A percentile compares a stretch with the other conserved stretches of the same genome.
These are phyloP conservation scores for Channa argus DNA, from an alignment of 2,113 vertebrate species.

Conservation along the genomic window DNA sequence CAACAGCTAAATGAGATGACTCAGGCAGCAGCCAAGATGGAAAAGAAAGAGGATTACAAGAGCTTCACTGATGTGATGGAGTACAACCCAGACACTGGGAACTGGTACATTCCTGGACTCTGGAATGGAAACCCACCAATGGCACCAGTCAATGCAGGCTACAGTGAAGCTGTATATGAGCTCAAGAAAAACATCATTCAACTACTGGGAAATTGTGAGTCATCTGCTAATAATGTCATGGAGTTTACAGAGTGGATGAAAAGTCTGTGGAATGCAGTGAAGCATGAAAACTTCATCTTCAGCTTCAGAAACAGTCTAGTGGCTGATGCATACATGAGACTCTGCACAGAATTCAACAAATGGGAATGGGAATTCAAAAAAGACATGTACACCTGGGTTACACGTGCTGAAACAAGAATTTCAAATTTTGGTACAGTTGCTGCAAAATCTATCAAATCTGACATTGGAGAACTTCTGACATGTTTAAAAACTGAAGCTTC, in stretches of 20 bases:
- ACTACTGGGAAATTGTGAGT: slow-evolving; percentile 22
- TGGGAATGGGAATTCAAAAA: slow-evolving; percentile 79
- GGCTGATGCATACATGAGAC: slow-evolving; percentile 73
- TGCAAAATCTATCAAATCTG: too few species aligned
- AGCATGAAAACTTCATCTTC: slow-evolving; percentile 82
- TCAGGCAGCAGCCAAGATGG: slow-evolving; percentile 77
- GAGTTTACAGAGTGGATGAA: slow-evolving; percentile 70
- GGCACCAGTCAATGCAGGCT: slow-evolving; percentile 77
- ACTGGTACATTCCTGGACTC: slow-evolving; percentile 78
- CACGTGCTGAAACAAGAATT: too few species aligned
- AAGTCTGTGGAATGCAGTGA: slow-evolving; percentile 78
- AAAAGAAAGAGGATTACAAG: slow-evolving; percentile 71
- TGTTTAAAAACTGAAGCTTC: too few species aligned
- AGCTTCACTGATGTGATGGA: slow-evolving; percentile 79
- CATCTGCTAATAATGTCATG: slow-evolving; percentile 38
- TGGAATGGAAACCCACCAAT: slow-evolving; percentile 82
- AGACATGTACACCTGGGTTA: too few species aligned
- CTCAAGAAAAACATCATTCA: slow-evolving; percentile 72
- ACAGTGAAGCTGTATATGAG: slow-evolving; percentile 74
- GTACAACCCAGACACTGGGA: slow-evolving; percentile 70
- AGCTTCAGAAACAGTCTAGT: slow-evolving; percentile 80
- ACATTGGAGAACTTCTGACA: too few species aligned
- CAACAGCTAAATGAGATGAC: slow-evolving; percentile 81
- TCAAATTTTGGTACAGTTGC: too few species aligned
- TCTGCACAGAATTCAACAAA: slow-evolving; percentile 69